Conservation (phyloP, 2,113 vertebrate species). For the Paramisgurnus dabryanus region DNA sequence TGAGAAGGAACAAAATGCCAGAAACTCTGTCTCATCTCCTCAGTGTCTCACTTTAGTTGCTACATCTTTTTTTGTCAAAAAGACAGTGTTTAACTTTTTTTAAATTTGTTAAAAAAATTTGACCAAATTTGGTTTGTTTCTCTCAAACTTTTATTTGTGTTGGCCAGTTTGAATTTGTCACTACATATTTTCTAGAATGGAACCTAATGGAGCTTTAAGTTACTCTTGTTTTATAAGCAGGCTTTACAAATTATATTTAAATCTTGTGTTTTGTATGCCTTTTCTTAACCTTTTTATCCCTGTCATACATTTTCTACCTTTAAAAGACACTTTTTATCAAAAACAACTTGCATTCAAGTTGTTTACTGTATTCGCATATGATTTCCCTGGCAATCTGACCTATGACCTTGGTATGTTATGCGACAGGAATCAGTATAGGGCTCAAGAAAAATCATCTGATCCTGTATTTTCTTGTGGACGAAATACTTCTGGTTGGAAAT, state of each 20-base stretch:
- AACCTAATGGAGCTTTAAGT: neutral
- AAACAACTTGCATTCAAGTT: no score
- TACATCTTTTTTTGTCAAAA: neutral
- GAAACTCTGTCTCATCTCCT: slow-evolving; percentile 38
- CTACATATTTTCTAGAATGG: neutral
- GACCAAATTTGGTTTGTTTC: neutral
- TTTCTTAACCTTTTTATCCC: neutral
- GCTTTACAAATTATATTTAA: neutral
- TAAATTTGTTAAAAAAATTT: slow-evolving; percentile 23
- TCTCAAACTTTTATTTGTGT: neutral
- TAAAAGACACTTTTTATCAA: no score
- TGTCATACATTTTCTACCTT: no score
- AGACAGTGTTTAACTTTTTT: neutral
- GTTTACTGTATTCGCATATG: no score
- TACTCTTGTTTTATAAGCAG: neutral
- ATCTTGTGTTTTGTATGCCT: slow-evolving; percentile 19
- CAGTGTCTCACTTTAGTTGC: slow-evolving; percentile 19
- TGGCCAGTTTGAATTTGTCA: neutral
- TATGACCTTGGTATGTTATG: no score
- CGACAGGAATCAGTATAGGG: no score
- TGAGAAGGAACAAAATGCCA: slow-evolving; percentile 35
- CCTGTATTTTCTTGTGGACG: no score
- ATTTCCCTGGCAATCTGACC: no score
- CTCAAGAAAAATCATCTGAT: no score
- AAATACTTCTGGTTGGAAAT: no score